Evolutionary conservation across 2,113 vertebrate genomes (phyloP).

Genomic region (Triplophysa siluroides): DNA sequence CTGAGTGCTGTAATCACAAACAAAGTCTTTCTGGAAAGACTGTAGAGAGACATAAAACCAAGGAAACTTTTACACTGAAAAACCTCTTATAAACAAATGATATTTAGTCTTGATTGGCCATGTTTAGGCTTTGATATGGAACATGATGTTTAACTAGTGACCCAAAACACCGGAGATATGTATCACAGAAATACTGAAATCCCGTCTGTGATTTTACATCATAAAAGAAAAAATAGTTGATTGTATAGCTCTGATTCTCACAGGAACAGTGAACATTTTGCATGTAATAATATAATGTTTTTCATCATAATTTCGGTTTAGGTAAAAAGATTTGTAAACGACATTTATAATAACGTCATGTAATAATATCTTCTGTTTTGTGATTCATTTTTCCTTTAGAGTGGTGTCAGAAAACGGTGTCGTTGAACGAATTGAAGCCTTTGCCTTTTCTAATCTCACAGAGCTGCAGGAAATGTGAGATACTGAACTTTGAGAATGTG

Average conservation of each 20-base stretch:
- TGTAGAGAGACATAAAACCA: background rate
- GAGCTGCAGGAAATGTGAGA: slow-evolving; percentile 71
- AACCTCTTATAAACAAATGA: slow-evolving; percentile 29
- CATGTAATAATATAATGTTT: background rate
- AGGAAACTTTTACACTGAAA: background rate
- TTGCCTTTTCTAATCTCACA: slow-evolving; percentile 69
- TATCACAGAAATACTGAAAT: slow-evolving; percentile 45
- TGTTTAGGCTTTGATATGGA: slow-evolving; percentile 64
- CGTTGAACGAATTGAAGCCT: slow-evolving; percentile 61
- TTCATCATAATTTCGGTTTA: too few species aligned
- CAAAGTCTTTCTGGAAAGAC: background rate
- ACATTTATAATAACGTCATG: background rate
- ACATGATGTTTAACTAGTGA: slow-evolving; percentile 55
- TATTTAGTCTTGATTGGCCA: slow-evolving; percentile 57
- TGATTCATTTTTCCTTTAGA: slow-evolving; percentile 53
- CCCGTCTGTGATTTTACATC: slow-evolving; percentile 1
- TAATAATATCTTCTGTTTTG: slow-evolving; percentile 9
- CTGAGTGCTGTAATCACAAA: background rate
- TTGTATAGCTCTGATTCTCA: background rate
- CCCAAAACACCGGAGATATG: slow-evolving; percentile 58
- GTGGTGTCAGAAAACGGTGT: slow-evolving; percentile 64
- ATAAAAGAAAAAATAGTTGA: too few species aligned
- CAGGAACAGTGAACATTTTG: too few species aligned
- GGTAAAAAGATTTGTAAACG: background rate
- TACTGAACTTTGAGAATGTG: background rate